Evolutionary conservation across 2,888 invertebrate species (phyloP), one percentile per base, ranked within the genome.

Genomic region (Clepsis dumicolana): DNA sequence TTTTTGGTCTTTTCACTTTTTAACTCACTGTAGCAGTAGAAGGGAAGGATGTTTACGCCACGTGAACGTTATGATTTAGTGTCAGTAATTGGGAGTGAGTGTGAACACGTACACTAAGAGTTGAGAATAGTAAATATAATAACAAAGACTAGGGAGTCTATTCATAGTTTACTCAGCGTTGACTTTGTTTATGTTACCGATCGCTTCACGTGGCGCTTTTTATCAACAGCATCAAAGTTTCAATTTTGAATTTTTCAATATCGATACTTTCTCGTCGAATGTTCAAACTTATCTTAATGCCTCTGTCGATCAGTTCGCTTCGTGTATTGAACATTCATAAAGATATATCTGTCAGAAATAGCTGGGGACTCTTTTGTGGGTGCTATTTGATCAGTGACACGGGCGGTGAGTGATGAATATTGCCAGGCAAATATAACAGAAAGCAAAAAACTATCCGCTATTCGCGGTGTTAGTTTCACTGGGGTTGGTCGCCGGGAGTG

Each of bases 401-500:
- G 86, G 83, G 85, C 86, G 79, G 91, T 93, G 93, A 93, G 90
- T 91, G 93, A 93, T 93, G 93, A 93, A 93, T 93, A 93, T 93
- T 92, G 93, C 89, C 87, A 86, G 79, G 90, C 91, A 93, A 93
- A 93, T 93, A 93, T 93, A 77, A 92, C 91, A 91, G 87, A 92
- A 92, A 91, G 93, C 91, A 91, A 89, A 93, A 93, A 68, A 68
- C 68, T 68, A 68, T 68, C 68, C 53, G 65, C 93, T 93, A 92
- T 88, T 82, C 71, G 84, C 79, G 91, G 91, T 92, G 85, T 93
- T 84, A 84, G 89, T 93, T 93, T 87, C 93, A 91, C 87, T 87
- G 79, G 90, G 91, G 89, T 88, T 80, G 80, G 71, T 77, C 71
- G 74, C 71, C 74, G 71, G 73, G 75, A 79, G 76, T 79, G 81